These are phyloP conservation scores for Torymus aiolomorphi DNA, from an alignment of 2,888 invertebrate genomes.

Conservation along the genomic window DNA sequence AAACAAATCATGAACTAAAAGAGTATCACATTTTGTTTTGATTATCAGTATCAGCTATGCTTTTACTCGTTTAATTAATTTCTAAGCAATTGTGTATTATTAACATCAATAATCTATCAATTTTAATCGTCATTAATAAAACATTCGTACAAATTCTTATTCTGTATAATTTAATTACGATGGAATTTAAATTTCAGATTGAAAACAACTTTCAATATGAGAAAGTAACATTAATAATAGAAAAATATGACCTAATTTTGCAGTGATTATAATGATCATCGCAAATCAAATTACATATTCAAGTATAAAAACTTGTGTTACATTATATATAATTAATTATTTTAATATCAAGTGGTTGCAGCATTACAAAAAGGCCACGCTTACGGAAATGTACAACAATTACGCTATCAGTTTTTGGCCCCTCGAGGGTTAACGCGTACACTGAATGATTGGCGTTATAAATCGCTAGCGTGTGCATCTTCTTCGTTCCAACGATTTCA, in stretches of 20 bases:
- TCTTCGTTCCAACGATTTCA: no score
- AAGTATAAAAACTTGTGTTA: slow-evolving; percentile 29
- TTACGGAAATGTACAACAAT: slow-evolving; percentile 37
- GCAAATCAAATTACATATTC: not conserved
- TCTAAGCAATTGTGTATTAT: no score
- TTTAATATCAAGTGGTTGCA: slow-evolving; percentile 11
- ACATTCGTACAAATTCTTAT: no score
- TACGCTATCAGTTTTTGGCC: slow-evolving; percentile 32
- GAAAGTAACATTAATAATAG: no score
- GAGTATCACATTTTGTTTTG: slow-evolving; percentile 23
- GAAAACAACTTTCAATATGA: no score
- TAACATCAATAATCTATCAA: no score
- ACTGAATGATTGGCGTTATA: slow-evolving; percentile 1
- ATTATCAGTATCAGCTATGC: slow-evolving; percentile 1
- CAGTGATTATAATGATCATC: not conserved
- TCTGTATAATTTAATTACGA: no score
- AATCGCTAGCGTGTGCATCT: slow-evolving; percentile 1
- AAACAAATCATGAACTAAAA: not conserved
- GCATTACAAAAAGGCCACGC: slow-evolving; percentile 46
- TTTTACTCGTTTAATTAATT: not conserved
- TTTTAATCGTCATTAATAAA: no score
- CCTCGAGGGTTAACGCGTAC: slow-evolving; percentile 23
- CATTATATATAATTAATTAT: slow-evolving; percentile 13
- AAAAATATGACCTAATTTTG: no score
- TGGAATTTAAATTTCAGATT: no score